phyloP scores from a whole-genome alignment of 2,888 invertebrate genomes.

The Aporophyla nigra region DNA sequence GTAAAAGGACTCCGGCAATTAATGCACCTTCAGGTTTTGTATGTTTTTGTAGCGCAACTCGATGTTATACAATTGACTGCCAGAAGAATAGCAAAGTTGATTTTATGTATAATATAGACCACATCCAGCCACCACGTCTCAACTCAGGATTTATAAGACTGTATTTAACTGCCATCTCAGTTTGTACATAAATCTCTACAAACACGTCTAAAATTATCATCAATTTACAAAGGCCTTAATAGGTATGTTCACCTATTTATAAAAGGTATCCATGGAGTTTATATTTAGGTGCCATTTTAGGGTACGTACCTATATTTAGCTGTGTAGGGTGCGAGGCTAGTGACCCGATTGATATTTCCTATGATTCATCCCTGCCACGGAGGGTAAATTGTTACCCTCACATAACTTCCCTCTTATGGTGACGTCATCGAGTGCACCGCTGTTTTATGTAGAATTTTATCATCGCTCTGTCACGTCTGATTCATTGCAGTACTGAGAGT shows the following conservation, averaged over 20 bases:
- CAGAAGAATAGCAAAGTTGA: constrained; percentile 51
- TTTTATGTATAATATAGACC: constrained; percentile 44
- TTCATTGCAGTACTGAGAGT: constrained; percentile 79
- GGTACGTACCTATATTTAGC: constrained; percentile 83
- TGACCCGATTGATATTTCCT: constrained; percentile 86
- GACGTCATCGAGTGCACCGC: constrained; percentile 86
- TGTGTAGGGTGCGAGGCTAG: constrained; percentile 82
- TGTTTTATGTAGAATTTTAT: constrained; percentile 79
- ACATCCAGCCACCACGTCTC: constrained; percentile 14
- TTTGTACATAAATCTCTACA: constrained; percentile 58
- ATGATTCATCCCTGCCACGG: constrained; percentile 89
- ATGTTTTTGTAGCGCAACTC: constrained; percentile 55
- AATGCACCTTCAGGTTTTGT: constrained; percentile 68
- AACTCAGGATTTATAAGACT: constrained; percentile 41
- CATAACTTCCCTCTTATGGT: constrained; percentile 79
- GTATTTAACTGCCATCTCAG: constrained; percentile 44
- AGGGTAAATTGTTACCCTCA: constrained; percentile 80
- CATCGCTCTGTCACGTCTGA: constrained; percentile 81
- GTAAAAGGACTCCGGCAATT: constrained; percentile 69
- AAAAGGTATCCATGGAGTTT: constrained; percentile 68
- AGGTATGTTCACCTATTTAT: constrained; percentile 67
- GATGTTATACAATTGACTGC: constrained; percentile 47
- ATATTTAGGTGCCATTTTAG: constrained; percentile 76
- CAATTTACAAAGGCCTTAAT: constrained; percentile 66
- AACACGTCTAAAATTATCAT: constrained; percentile 66